Percentiles rank a stretch among this genome's conserved stretches.
Evolutionary conservation across 2,797 vertebrate genomes (phyloP).

Genomic region (Rhynchonycteris naso): DNA sequence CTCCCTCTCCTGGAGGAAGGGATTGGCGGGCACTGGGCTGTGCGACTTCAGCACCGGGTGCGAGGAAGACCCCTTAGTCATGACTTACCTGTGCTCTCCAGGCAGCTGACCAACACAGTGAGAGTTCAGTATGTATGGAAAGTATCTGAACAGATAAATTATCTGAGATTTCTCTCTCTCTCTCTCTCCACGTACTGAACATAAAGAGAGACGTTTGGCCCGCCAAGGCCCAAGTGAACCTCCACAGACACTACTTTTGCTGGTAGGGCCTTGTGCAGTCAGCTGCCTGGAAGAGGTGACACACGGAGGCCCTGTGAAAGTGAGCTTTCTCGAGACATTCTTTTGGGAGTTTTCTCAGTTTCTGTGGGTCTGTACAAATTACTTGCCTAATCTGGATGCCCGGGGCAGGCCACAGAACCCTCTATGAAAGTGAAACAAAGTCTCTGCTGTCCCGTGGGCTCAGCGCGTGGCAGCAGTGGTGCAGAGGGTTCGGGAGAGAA

Average conservation of each 20-base stretch:
- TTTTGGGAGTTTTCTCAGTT: neutral
- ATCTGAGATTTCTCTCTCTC: neutral
- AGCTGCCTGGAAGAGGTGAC: neutral
- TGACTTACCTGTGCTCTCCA: neutral
- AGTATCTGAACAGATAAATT: neutral
- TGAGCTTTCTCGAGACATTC: neutral
- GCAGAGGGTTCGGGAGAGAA: neutral
- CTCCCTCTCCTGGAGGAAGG: neutral
- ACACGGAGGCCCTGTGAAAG: neutral
- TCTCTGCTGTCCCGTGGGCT: neutral
- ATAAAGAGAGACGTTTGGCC: neutral
- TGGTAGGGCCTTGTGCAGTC: neutral
- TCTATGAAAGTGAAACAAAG: neutral
- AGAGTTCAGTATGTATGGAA: neutral
- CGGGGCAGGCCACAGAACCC: neutral
- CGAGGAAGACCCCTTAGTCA: neutral
- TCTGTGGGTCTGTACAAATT: neutral
- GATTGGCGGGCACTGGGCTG: neutral
- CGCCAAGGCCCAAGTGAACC: neutral
- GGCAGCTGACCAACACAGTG: neutral
- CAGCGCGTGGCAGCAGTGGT: neutral
- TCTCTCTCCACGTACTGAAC: neutral
- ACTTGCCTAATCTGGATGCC: neutral
- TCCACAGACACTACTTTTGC: neutral
- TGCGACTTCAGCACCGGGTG: neutral